A percentile compares a stretch with the other conserved stretches of the same genome.
Evolutionary conservation across 2,797 vertebrate species (phyloP).

Genomic region (Pterois miles): DNA sequence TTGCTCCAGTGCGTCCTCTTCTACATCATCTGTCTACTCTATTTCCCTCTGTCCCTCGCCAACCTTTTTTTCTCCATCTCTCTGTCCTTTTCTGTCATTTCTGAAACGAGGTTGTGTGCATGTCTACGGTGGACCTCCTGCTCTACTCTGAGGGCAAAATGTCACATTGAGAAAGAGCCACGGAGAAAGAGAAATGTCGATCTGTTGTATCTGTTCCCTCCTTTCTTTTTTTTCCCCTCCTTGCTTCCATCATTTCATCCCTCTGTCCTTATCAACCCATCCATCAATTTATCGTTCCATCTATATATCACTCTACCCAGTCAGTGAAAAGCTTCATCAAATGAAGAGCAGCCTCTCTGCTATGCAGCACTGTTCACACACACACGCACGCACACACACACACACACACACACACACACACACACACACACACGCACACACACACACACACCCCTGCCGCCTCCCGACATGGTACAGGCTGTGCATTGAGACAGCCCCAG

Average conservation of each 20-base stretch:
- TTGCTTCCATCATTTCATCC: neutral
- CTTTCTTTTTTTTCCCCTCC: slow-evolving; percentile 5
- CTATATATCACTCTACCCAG: slow-evolving; percentile 24
- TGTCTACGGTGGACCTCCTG: slow-evolving; percentile 35
- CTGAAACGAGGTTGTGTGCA: slow-evolving; percentile 15
- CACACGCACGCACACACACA: slow-evolving; percentile 6
- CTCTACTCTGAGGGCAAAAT: slow-evolving; percentile 39
- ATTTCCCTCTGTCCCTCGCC: neutral
- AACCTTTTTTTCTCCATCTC: neutral
- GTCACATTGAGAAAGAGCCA: slow-evolving; percentile 26
- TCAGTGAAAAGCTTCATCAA: slow-evolving; percentile 38
- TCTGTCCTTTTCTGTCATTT: slow-evolving; percentile 7
- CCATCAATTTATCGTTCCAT: slow-evolving; percentile 20
- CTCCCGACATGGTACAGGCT: slow-evolving; percentile 90
- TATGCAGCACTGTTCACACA: slow-evolving; percentile 52
- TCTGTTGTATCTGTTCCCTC: neutral
- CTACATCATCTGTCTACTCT: neutral
- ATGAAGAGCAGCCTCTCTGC: slow-evolving; percentile 48
- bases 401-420: neutral
- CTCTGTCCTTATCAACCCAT: slow-evolving; percentile 7
- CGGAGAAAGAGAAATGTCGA: slow-evolving; percentile 1
- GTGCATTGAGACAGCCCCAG: slow-evolving; percentile 82
- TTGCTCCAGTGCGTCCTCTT: neutral
- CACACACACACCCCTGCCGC: slow-evolving; percentile 78
- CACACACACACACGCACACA: neutral